Evolutionary conservation across 2,888 invertebrate species (phyloP).

Genomic region (Lepetodrilus schrolli): DNA sequence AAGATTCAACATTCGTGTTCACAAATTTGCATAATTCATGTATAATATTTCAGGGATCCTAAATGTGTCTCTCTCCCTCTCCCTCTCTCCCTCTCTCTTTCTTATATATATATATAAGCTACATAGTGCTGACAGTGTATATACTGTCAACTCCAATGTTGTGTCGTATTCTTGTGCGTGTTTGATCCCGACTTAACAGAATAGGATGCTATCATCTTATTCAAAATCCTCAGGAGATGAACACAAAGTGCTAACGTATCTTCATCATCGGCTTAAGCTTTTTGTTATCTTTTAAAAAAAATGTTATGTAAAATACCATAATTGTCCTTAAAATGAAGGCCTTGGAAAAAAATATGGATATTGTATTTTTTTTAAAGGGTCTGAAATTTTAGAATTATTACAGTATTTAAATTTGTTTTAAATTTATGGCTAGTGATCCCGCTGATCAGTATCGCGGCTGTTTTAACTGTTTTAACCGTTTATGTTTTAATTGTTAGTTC

Average conservation of each 20-base stretch:
- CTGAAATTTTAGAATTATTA: too few relatives aligned
- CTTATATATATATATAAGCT: neutral
- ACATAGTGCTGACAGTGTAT: slow-evolving; percentile 8
- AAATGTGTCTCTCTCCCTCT: too few relatives aligned
- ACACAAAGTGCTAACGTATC: slow-evolving; percentile 11
- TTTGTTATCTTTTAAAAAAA: neutral
- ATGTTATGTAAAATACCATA: too few relatives aligned
- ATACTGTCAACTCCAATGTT: too few relatives aligned
- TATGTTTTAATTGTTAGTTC: neutral
- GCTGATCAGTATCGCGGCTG: neutral
- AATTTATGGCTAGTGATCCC: too few relatives aligned
- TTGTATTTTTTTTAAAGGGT: too few relatives aligned
- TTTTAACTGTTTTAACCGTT: neutral
- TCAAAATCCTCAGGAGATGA: neutral
- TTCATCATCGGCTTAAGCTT: neutral
- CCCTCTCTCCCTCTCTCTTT: too few relatives aligned
- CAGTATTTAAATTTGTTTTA: too few relatives aligned
- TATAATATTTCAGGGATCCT: slow-evolving; percentile 26
- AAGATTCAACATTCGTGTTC: neutral
- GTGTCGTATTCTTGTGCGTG: neutral
- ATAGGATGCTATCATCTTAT: neutral
- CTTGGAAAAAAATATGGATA: too few relatives aligned
- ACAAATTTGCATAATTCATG: slow-evolving; percentile 15
- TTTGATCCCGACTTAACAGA: neutral
- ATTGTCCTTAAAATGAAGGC: too few relatives aligned